A percentile compares a stretch with the other conserved stretches of the same genome.
Conservation (phyloP, 2,888 invertebrate genomes). For the Lycaena phlaeas region DNA sequence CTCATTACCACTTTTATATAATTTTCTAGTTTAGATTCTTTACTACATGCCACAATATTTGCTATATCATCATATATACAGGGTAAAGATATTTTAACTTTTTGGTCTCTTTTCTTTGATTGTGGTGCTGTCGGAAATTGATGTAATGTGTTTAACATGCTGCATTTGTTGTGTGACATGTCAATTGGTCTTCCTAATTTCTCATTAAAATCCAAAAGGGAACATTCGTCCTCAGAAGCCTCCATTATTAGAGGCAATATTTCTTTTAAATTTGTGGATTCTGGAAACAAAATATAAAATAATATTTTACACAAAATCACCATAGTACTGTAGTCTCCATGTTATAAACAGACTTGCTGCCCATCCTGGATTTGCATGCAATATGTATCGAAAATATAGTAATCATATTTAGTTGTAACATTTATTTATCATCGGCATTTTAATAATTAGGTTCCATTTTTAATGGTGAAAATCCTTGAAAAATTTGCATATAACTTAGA, state of each 20-base stretch:
- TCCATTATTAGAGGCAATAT: conserved; percentile 40
- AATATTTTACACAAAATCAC: not conserved
- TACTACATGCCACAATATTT: conserved; percentile 28
- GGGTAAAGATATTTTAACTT: conserved; percentile 24
- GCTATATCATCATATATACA: conserved; percentile 39
- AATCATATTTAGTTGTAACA: no score
- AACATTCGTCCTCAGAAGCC: conserved; percentile 29
- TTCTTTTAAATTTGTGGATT: conserved; percentile 24
- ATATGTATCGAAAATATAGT: no score
- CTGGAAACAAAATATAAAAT: conserved; percentile 29
- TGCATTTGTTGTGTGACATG: conserved; percentile 34
- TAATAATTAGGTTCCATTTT: no score
- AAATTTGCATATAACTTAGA: no score
- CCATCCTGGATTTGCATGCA: no score
- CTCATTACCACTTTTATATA: conserved; percentile 45
- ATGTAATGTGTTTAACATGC: conserved; percentile 45
- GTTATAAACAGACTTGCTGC: no score
- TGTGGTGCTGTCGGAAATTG: conserved; percentile 31
- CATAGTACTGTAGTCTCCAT: no score
- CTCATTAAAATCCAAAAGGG: conserved; percentile 45
- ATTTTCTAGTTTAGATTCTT: conserved; percentile 17
- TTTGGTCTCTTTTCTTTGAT: conserved; percentile 16
- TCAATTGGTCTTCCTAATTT: conserved; percentile 39
- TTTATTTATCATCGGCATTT: no score
- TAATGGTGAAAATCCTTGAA: no score